A percentile compares a stretch with the other conserved stretches of the same genome.
Conservation (phyloP, 2,113 vertebrate genomes). For the Spilogale gracilis region DNA sequence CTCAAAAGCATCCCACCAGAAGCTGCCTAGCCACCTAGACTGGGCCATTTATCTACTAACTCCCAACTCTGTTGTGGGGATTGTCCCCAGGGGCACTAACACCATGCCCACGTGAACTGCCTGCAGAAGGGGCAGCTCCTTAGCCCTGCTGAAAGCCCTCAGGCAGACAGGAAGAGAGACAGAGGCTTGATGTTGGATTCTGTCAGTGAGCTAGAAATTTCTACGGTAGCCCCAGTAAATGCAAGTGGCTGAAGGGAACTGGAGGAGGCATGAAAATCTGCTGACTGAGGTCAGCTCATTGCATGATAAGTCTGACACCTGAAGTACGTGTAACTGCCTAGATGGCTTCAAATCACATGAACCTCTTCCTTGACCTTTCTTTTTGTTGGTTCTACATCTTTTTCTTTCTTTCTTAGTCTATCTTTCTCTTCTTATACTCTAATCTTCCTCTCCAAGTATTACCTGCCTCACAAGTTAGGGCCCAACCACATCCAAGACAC, state of each 20-base stretch:
- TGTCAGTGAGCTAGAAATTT: not conserved
- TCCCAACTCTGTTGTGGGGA: not conserved
- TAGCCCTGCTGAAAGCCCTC: not conserved
- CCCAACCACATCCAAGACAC: not conserved
- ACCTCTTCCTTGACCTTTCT: not conserved
- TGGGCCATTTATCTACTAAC: not conserved
- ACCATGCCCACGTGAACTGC: not conserved
- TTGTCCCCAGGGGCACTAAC: not conserved
- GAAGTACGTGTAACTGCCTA: not conserved
- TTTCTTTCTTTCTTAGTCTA: not conserved
- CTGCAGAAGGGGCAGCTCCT: not conserved
- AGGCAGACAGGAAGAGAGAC: not conserved
- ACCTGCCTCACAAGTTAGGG: not conserved
- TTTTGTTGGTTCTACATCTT: not conserved
- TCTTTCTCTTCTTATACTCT: not conserved
- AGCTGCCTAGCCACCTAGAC: not conserved
- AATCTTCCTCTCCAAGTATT: not conserved
- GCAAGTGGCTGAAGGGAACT: not conserved
- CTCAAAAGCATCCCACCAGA: not conserved
- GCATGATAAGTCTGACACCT: not conserved
- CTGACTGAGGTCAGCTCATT: not conserved
- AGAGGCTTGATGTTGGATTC: not conserved
- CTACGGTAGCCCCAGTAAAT: not conserved
- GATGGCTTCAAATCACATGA: not conserved
- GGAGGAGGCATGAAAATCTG: not conserved